A percentile compares a stretch with the other conserved stretches of the same genome.
Conservation (phyloP, 2,797 vertebrate species). For the Alcedo atthis region DNA sequence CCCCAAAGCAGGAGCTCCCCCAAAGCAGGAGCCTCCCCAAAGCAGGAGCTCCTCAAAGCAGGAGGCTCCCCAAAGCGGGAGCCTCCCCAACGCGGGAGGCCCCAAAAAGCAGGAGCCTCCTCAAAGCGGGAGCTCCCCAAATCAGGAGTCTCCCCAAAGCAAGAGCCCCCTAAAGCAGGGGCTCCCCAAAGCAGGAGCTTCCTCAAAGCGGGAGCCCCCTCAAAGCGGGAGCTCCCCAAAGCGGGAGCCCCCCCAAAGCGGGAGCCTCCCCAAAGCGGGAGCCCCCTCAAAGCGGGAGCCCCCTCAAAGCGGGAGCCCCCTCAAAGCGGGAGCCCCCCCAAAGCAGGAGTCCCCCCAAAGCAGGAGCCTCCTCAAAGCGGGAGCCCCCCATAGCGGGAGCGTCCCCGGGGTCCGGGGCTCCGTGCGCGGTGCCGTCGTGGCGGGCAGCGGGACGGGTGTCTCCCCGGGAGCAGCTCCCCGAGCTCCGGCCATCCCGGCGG, state of each 20-base stretch:
- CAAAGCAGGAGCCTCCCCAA: not conserved
- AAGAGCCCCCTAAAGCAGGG: too few relatives aligned
- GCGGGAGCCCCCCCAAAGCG: not conserved
- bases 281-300: not conserved
- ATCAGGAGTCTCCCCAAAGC: not conserved
- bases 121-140: not conserved
- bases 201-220: not conserved
- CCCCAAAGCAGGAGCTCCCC: too few relatives aligned
- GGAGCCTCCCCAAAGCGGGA: not conserved
- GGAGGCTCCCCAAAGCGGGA: not conserved
- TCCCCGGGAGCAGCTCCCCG: not conserved
- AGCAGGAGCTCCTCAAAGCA: not conserved
- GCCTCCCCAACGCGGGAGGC: not conserved
- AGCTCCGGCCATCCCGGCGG: not conserved
- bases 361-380: not conserved
- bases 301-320: not conserved
- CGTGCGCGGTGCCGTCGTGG: not conserved
- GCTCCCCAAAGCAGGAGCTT: not conserved
- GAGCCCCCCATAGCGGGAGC: not conserved
- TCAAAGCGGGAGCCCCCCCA: too few relatives aligned
- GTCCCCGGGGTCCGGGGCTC: not conserved
- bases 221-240: too few relatives aligned
- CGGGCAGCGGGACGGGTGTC: not conserved
- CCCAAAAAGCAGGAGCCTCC: not conserved
- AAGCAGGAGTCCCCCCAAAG: too few relatives aligned